phyloP scores from a whole-genome alignment of 1,140 invertebrate genomes.

The Drosophila kanapiae region DNA sequence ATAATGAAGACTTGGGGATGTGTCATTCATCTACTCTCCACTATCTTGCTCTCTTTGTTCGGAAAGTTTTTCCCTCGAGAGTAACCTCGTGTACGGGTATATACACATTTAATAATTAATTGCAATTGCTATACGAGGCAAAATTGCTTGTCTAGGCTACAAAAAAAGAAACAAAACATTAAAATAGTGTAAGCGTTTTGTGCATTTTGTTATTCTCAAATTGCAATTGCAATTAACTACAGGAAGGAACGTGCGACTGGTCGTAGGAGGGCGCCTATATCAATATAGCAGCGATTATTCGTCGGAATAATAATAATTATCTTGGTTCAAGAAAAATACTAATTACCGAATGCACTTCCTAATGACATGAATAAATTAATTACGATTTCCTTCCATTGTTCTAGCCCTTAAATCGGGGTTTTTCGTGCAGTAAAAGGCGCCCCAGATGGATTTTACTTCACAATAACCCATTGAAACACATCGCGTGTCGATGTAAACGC shows the following conservation, averaged over 20 bases:
- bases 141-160: constrained; percentile 11
- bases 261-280: neutral
- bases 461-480: constrained; percentile 29
- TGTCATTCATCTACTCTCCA: constrained; percentile 30
- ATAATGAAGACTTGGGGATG: constrained; percentile 29
- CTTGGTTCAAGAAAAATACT: constrained; percentile 5
- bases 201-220: constrained; percentile 44
- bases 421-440: constrained; percentile 9
- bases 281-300: constrained; percentile 37
- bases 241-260: constrained; percentile 1
- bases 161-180: constrained; percentile 9
- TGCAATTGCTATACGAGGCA: constrained; percentile 35
- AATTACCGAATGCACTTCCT: constrained; percentile 25
- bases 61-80: constrained; percentile 6
- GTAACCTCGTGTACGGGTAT: constrained; percentile 4
- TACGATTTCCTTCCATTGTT: constrained; percentile 34
- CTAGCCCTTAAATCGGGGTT: neutral
- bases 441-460: neutral
- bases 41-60: constrained; percentile 11
- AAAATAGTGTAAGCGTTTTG: constrained; percentile 19
- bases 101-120: constrained; percentile 36
- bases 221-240: constrained; percentile 29
- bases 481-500: constrained; percentile 37
- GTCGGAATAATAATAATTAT: constrained; percentile 60
- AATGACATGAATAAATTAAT: constrained; percentile 6